Evolutionary conservation across 2,113 vertebrate genomes (phyloP).

Genomic region (Sapayoa aenigma): DNA sequence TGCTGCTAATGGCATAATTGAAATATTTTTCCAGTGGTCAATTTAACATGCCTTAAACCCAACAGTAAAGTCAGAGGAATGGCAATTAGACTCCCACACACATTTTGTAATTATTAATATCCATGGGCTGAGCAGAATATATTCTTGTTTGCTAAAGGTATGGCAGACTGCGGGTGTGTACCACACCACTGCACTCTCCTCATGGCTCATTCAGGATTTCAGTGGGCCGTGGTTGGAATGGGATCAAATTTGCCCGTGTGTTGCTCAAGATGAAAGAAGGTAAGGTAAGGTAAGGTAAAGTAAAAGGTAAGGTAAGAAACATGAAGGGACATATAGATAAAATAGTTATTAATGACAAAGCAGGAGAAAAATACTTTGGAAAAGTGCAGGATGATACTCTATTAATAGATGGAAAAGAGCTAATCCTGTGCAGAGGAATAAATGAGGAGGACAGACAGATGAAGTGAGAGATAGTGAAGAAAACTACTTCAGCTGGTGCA

Average conservation of each 20-base stretch:
- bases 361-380: background rate
- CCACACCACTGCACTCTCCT: background rate
- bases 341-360: background rate
- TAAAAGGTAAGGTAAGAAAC: background rate
- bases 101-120: constrained; percentile 7
- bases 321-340: background rate
- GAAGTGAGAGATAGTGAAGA: background rate
- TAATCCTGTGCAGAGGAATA: background rate
- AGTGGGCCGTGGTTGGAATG: background rate
- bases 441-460: background rate
- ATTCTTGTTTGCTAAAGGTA: background rate
- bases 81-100: constrained; percentile 11
- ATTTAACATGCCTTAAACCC: constrained; percentile 13
- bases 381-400: background rate
- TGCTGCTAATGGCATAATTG: constrained; percentile 25
- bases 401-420: background rate
- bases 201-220: background rate
- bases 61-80: background rate
- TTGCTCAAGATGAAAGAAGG: background rate
- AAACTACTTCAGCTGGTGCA: background rate
- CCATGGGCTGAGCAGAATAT: background rate
- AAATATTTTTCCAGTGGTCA: constrained; percentile 44
- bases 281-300: background rate
- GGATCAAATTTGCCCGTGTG: background rate
- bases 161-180: background rate